Base-by-base conservation (phyloP, 64 coral and sea anemone species). In the Montipora sp. region DNA sequence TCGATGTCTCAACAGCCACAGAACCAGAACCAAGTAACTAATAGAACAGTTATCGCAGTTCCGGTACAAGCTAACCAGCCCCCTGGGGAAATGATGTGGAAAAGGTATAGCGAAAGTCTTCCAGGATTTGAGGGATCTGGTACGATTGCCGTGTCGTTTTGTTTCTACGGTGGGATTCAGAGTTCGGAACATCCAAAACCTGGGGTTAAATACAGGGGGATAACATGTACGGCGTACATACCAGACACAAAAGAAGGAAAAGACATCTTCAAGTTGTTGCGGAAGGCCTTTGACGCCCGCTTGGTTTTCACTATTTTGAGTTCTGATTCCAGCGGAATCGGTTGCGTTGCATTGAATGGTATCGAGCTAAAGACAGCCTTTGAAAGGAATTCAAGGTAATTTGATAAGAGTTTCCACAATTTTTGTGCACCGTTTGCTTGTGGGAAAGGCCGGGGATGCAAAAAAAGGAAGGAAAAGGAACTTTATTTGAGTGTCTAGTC, bases 41-140 rank as follows among this genome's bases (percentile, higher is more conserved):
- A 13, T 19, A 18, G 44, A 10, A 71, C 63, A 85, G 63, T 2
- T 49, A 0, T 8, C 18, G 9, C 82, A 14, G 14, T n/a, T 65
- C 23, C 14, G 22, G 59, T 12, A 5, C 19, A 20, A 85, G 82
- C 15, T 5, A 85, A 85, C n/a, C 82, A 85, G 43, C 82, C 82
- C 8, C 82, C 82, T 7, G 82, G 82, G 8, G 5, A 85, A 85
- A 85, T 85, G 18, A 50, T 85, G 45, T 85, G 82, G 82, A 85
- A 51, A 50, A 85, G 18, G 47, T 70, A 51, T 18, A 13, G 48
- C 16, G 46, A 12, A 3, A 50, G 61, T 72, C 82, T 85, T 51
- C 61, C 82, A 13, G 82, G 82, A 71, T 85, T 71, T 71, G 46
- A 85, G n/a, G 82, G 46, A 16, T 72, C 9, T 85, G 65, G 65